These are phyloP conservation scores for Zelostemma sp. DNA, from an alignment of 1,140 invertebrate species.

Conservation along the genomic window DNA sequence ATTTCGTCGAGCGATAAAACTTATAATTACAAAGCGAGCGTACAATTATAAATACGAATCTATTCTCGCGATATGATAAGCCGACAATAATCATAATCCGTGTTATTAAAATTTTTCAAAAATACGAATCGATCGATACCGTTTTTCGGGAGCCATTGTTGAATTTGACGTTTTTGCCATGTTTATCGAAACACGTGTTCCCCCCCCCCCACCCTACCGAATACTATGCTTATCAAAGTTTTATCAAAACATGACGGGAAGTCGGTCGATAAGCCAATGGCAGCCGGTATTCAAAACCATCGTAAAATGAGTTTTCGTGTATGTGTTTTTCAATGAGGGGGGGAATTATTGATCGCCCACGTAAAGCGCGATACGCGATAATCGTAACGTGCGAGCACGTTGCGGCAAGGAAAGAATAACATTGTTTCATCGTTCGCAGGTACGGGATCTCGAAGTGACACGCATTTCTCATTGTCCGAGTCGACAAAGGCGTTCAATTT, in stretches of 20 bases:
- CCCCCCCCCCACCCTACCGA: background rate
- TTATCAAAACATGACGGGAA: conserved; percentile 35
- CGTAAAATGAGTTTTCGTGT: background rate
- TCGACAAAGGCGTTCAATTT: background rate
- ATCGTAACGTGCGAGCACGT: conserved; percentile 43
- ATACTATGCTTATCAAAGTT: conserved; percentile 29
- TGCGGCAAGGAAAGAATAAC: conserved; percentile 21
- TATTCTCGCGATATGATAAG: no score
- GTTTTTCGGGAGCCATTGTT: no score
- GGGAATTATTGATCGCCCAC: conserved; percentile 69
- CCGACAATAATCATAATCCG: no score
- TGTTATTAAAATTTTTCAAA: no score
- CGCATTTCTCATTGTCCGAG: background rate
- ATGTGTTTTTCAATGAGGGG: background rate
- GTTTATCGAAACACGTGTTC: conserved; percentile 1
- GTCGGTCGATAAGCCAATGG: conserved; percentile 15
- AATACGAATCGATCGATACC: no score
- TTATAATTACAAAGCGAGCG: no score
- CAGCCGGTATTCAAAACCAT: background rate
- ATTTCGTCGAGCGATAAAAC: no score
- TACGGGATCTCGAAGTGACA: background rate
- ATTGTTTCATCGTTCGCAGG: conserved; percentile 24
- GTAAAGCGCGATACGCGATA: conserved; percentile 60
- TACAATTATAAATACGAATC: no score
- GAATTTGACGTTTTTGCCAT: no score